These are phyloP conservation scores for Hypomesus transpacificus DNA, from an alignment of 2,113 vertebrate species.

Conservation along the genomic window DNA sequence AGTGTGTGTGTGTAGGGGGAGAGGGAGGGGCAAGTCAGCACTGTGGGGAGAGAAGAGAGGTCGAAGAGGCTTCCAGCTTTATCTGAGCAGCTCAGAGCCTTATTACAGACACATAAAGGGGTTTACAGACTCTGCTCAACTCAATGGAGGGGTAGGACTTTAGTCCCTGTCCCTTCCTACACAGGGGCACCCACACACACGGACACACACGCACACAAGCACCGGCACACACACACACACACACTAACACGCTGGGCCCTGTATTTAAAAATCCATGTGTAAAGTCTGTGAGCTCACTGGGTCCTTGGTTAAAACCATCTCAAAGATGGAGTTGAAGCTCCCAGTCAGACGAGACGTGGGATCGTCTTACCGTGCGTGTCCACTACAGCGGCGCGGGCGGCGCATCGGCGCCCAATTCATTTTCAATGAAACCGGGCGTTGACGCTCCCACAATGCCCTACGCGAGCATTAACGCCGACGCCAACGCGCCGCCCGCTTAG, in stretches of 20 bases:
- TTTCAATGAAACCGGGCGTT: too few species aligned
- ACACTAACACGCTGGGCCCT: neutral
- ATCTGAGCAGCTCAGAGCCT: slow-evolving; percentile 57
- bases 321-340: too few species aligned
- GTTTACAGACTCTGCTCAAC: slow-evolving; percentile 50
- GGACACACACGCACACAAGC: neutral
- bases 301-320: neutral
- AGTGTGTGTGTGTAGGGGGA: neutral
- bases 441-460: too few species aligned
- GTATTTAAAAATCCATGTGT: too few species aligned
- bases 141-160: slow-evolving; percentile 54
- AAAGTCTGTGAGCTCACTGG: neutral
- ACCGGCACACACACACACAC: neutral
- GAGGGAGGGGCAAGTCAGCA: neutral
- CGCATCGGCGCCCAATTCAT: too few species aligned
- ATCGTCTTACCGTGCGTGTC: too few species aligned
- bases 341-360: too few species aligned
- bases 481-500: too few species aligned
- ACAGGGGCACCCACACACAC: slow-evolving; percentile 20
- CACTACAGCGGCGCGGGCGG: too few species aligned
- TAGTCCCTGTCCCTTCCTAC: slow-evolving; percentile 32
- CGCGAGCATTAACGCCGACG: too few species aligned
- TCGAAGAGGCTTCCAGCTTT: slow-evolving; percentile 35
- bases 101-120: slow-evolving; percentile 53
- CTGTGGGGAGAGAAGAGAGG: slow-evolving; percentile 9